Conservation (phyloP, 2,113 vertebrate species). For the Pelmatolapia mariae region DNA sequence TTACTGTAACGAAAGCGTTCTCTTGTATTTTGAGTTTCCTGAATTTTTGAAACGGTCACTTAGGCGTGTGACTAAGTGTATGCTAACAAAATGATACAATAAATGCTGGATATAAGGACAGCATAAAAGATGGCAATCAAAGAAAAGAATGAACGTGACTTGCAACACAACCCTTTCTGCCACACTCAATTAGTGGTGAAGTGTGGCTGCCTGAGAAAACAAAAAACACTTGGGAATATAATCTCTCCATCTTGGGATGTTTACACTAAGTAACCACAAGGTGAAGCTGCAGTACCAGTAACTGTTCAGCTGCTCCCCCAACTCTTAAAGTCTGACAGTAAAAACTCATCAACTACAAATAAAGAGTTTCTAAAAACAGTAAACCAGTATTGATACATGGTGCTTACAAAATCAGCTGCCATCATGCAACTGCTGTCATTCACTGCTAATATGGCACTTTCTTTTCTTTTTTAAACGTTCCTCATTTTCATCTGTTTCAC, state of each 20-base stretch:
- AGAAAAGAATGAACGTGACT: neutral
- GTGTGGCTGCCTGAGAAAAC: neutral
- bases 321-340: neutral
- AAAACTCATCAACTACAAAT: neutral
- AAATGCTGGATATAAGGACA: neutral
- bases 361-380: neutral
- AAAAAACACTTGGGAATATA: neutral
- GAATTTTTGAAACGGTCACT: neutral
- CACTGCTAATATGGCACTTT: neutral
- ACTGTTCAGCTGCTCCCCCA: neutral
- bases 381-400: neutral
- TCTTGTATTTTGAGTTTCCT: neutral
- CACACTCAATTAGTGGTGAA: neutral
- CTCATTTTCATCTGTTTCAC: neutral
- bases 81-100: neutral
- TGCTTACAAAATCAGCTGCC: neutral
- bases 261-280: neutral
- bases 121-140: neutral
- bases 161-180: neutral
- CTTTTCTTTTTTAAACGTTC: neutral
- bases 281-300: slow-evolving; percentile 1
- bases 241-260: neutral
- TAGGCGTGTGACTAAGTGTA: neutral
- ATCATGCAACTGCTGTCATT: neutral
- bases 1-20: too few relatives aligned